Base-by-base conservation (phyloP, 2,888 invertebrate species). In the Cataglyphis cursor region DNA sequence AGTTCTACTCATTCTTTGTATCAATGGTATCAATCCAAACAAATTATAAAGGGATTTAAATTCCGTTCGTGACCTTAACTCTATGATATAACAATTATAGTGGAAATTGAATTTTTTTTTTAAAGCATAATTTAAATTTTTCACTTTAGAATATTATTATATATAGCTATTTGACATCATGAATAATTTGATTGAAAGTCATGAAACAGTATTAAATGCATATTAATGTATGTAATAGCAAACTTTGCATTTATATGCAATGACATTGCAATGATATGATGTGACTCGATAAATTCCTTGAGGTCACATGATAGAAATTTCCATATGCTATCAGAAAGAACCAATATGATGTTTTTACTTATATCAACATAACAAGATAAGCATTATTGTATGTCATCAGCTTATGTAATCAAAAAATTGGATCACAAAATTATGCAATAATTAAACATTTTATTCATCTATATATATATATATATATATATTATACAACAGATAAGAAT, bases 31-130 rank as follows among this genome's bases (percentile, higher is more conserved):
- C 95, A 94, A 80, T 94, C 94, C 0, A 93, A 85, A 82, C 93
- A 94, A 88, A 87, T 94, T 28, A 92, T 95, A 73, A 94, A 93
- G 86, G 94, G 94, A 72, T 95, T 94, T 66, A 94, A 94, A 88
- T 94, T 90, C 84, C 21, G 89, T 84, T 90, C 92, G 91, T 94
- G 91, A 94, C 90, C 72, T 65, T 85, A 72, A 72, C 8, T 83
- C 59, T 24, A 18, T 41, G 21, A 35, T 51, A 72, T 31, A 10
- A 51, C 0, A 41, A 51, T 81, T 65, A n/a, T 87, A 85, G 82
- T 15, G 61, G 15, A 76, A 74, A n/a, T 31, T 3, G 15, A 81
- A 35, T 28, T 75, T 59, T 70, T 59, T 68, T 70, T 15, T 0
- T 72, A 24, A 1, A 44, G 9, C 28, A 38, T 6, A 35, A 18